These are phyloP conservation scores for Solea solea DNA, from an alignment of 2,113 vertebrate species.

Conservation along the genomic window DNA sequence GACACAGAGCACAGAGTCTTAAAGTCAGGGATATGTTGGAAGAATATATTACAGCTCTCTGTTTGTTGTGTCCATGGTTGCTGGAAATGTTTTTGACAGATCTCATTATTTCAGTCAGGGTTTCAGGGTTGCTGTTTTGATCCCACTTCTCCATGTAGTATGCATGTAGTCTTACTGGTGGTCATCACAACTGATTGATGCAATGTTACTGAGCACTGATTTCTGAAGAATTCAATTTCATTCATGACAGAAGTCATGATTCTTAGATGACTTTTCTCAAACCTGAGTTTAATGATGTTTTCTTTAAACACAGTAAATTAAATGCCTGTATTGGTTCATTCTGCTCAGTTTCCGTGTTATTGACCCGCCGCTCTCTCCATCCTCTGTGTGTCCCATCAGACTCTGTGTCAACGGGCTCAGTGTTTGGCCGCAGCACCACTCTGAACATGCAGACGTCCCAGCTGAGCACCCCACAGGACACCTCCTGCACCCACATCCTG, in stretches of 20 bases:
- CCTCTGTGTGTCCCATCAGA: conserved; percentile 67
- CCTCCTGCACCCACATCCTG: conserved; percentile 96
- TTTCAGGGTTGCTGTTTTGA: not conserved
- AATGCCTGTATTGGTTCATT: not conserved
- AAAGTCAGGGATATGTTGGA: not conserved
- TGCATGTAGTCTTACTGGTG: too few species aligned
- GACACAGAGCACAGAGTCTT: not conserved
- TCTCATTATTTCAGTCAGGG: not conserved
- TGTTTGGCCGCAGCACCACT: conserved; percentile 96
- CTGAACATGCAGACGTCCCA: conserved; percentile 97
- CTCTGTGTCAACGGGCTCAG: conserved; percentile 95
- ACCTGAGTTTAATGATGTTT: not conserved
- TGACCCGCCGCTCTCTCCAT: not conserved
- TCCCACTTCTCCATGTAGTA: not conserved
- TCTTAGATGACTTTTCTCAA: not conserved
- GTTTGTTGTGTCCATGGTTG: not conserved
- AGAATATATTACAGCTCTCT: conserved; percentile 1
- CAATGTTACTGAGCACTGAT: not conserved
- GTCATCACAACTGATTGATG: too few species aligned
- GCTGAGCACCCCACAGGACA: conserved; percentile 96
- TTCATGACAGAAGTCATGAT: not conserved
- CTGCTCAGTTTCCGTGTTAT: not conserved
- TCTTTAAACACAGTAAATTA: not conserved
- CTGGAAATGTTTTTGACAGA: not conserved
- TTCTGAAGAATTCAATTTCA: not conserved